A percentile compares a stretch with the other conserved stretches of the same genome.
Conservation (phyloP, 2,888 invertebrate species). For the Torymus texanus region DNA sequence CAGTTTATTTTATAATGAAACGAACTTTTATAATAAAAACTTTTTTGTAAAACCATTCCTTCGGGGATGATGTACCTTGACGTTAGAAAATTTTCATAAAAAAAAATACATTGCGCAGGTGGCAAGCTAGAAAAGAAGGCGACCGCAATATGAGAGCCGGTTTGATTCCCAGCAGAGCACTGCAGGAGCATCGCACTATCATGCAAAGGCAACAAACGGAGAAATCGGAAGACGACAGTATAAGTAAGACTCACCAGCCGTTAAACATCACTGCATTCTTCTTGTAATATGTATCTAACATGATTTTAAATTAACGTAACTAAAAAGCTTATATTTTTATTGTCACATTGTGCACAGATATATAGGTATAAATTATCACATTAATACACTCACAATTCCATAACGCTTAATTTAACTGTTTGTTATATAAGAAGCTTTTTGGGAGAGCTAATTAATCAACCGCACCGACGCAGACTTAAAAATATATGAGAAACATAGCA, state of each 20-base stretch:
- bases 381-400: no score
- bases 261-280: not conserved
- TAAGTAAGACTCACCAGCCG: slow-evolving; percentile 75
- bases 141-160: slow-evolving; percentile 95
- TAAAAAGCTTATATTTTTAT: not conserved
- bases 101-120: slow-evolving; percentile 77
- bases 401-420: no score
- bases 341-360: not conserved
- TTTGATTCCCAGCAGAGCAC: slow-evolving; percentile 92
- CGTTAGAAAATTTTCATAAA: not conserved
- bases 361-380: slow-evolving; percentile 32
- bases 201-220: slow-evolving; percentile 84
- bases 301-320: not conserved
- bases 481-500: no score
- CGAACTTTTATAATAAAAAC: no score
- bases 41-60: not conserved
- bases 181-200: slow-evolving; percentile 91
- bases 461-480: no score
- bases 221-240: slow-evolving; percentile 77
- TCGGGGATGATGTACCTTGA: not conserved
- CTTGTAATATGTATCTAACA: not conserved
- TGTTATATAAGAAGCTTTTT: no score
- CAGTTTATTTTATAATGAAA: no score
- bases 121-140: slow-evolving; percentile 94
- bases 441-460: no score